Evolutionary conservation across 2,888 invertebrate genomes (phyloP).

Genomic region (Leptopilina syphax): DNA sequence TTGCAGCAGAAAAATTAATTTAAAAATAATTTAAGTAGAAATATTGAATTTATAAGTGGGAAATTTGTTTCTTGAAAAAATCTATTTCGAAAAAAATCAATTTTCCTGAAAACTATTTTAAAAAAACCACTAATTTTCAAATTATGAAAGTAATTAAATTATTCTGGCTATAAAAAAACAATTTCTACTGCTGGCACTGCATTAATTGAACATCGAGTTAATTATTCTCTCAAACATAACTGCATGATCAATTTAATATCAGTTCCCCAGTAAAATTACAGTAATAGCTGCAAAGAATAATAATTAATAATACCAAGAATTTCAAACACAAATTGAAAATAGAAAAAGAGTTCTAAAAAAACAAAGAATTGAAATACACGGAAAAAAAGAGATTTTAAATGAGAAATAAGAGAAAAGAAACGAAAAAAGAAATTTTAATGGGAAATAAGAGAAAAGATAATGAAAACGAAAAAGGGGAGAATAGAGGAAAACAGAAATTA

Average conservation of each 20-base stretch:
- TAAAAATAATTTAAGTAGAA: too few relatives aligned
- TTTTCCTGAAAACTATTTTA: too few relatives aligned
- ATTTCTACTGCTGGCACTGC: not conserved
- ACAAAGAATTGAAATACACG: conserved; percentile 41
- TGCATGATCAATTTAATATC: not conserved
- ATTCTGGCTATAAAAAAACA: not conserved
- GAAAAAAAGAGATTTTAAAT: conserved; percentile 27
- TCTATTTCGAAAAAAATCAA: too few relatives aligned
- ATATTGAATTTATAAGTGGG: too few relatives aligned
- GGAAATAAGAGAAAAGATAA: conserved; percentile 48
- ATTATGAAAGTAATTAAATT: too few relatives aligned
- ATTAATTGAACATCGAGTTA: not conserved
- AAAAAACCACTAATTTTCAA: too few relatives aligned
- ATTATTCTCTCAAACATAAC: not conserved
- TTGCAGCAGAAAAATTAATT: too few relatives aligned
- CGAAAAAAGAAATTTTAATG: conserved; percentile 47
- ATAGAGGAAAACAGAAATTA: conserved; percentile 27
- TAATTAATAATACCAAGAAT: conserved; percentile 20
- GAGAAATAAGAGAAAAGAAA: conserved; percentile 56
- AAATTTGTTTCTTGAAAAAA: too few relatives aligned
- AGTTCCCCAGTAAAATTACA: conserved; percentile 31
- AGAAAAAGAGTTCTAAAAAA: conserved; percentile 44
- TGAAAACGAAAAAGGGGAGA: conserved; percentile 49
- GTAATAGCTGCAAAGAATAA: conserved; percentile 47
- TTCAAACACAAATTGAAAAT: conserved; percentile 1